Base-by-base conservation (phyloP, 2,888 invertebrate species). In the Parnassius glacialis region DNA sequence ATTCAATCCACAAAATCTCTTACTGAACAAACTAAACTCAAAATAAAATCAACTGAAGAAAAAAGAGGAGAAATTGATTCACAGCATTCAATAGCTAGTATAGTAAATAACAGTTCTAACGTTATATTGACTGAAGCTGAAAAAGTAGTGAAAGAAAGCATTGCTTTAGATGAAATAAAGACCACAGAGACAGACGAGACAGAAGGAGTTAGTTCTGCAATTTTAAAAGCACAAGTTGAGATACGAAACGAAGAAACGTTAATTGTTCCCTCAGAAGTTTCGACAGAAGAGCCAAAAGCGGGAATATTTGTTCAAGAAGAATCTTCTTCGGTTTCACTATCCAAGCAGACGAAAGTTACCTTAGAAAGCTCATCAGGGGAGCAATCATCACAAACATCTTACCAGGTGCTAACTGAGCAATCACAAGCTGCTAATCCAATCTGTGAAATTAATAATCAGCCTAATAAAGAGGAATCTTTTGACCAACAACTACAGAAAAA, bases 1-100 rank as follows among this genome's bases (percentile, higher is more conserved):
- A 75, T 74, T 59, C 76, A 79, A 65, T 81, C 81, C 60, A 74
- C 79, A 62, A 74, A 78, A 62, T 66, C 68, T 55, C 74, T 78
- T 68, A 79, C 79, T 61, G 78, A 77, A 61, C 62, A 68, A 10
- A 79, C 70, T 65, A 75, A 81, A 70, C 73, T 82, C 45, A 65
- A 68, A 43, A 59, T 66, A 9, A 58, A 70, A 68, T 56, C 66
- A 57, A 63, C 58, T 57, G 48, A 65, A 59, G 45, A 64, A 61
- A 45, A 65, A 60, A 43, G 63, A 60, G 47, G 64, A 67, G 59
- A 59, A 68, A 20, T 43, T 25, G 3, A 25, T 50, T 43, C 54
- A 13, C 13, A 59, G 71, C 64, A 62, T 54, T 64, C 48, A 65
- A 67, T 57, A 56, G 62, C 41, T 59, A 61, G 50, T 41, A n/a